Base-by-base conservation (phyloP, 2,888 invertebrate genomes). In the Laothoe populi region DNA sequence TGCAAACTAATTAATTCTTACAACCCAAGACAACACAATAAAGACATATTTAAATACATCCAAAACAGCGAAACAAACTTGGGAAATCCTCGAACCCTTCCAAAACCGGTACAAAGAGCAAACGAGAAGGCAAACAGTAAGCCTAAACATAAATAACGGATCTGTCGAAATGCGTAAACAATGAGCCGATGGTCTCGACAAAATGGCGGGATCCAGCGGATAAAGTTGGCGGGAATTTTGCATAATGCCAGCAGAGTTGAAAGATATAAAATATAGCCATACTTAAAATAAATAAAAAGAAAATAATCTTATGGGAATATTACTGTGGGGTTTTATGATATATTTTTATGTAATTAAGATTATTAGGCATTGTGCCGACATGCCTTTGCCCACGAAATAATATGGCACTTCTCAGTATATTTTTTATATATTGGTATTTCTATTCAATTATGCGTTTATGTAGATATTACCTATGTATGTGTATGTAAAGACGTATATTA, bases 121-220 rank as follows among this genome's bases (percentile, higher is more conserved):
- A 75, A 71, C 76, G 72, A 75, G 76, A 78, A 77, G 74, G 72
- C 67, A 68, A 72, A 80, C 77, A 78, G 78, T 81, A 84, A 88
- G 85, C 85, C 81, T 61, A 68, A 45, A 87, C 87, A 90, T 90
- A 92, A 92, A 92, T 89, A 91, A 84, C 82, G 83, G 89, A 90
- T 90, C 88, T 84, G 83, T 81, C 79, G 82, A 85, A 87, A 84
- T 78, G 77, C 82, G 88, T 84, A 90, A 91, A 92, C 92, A 91
- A 92, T 92, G 83, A 84, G 73, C 74, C 74, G 72, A 72, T 68
- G 70, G 69, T 65, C 68, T 71, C 76, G 72, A 81, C 84, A 87
- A 87, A 78, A 82, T 83, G 84, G 79, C 79, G 81, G 79, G 84
- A 82, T 84, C 77, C 69, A 53, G 68, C 63, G 69, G 72, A 65